Evolutionary conservation across 37 sponge, comb jelly and placozoan genomes (phyloP), one percentile per base, ranked within the genome.

Genomic region (Bolinopsis microptera): DNA sequence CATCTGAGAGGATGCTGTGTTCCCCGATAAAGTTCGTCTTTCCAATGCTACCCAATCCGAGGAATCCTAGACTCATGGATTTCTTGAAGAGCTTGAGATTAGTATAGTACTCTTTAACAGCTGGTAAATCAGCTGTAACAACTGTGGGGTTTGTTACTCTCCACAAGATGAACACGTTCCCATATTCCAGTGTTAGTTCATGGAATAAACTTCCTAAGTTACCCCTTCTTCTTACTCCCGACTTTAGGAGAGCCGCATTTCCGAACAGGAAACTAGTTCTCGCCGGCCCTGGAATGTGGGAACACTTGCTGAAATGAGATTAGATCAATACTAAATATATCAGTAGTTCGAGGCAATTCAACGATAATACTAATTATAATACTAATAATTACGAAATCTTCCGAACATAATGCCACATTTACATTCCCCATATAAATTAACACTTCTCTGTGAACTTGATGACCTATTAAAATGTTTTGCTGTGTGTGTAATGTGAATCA

Each of bases 1-100:
- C 30, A 21, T 72, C 74, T n/a, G 74, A 35, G 36, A 77, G 37
- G 18, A 77, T 77, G 37, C 80, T 77, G 35, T 77, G 80, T 22
- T 77, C 21, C 18, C 80, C 80, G 21, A 77, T 1, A 35, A 77
- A 77, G 21, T 18, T 77, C 2, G 80, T 77, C 35, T 35, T 1
- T 32, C 80, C 35, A 2, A 77, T 77, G 35, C 32, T 77, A 36
- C 32, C 33, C 0, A 77, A 18, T 22, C 33, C 33, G 36, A 77
- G 32, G 32, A 5, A 13, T 9, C 80, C 80, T 48, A 18, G 61
- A 23, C 23, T 30, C 18, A 23, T 72, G 18, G 80, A 36, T 72
- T 72, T 72, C 31, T 28, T 24, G 80, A 77, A 77, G 36, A 35
- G 36, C 3, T 9, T 77, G 36, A 77, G 37, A 32, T 77, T 35